These are phyloP conservation scores for Rotaria sp. DNA, from an alignment of 2,888 invertebrate species.

Conservation along the genomic window DNA sequence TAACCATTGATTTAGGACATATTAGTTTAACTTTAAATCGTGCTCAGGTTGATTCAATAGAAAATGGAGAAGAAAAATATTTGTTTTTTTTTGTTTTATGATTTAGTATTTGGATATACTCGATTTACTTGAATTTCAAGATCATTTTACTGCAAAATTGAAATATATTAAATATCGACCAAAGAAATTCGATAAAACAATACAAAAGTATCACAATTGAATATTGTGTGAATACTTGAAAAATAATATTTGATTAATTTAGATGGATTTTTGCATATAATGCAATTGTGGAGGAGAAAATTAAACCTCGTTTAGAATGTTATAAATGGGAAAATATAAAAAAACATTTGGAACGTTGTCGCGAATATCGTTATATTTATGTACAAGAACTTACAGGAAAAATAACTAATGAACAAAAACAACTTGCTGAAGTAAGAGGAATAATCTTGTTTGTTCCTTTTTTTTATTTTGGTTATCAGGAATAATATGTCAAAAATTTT, in stretches of 20 bases:
- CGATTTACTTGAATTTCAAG: slow-evolving; percentile 79
- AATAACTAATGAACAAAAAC: background rate
- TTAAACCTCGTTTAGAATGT: slow-evolving; percentile 66
- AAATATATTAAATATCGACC: slow-evolving; percentile 80
- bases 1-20: slow-evolving; percentile 39
- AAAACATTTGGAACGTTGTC: background rate
- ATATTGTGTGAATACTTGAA: background rate
- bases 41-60: slow-evolving; percentile 30
- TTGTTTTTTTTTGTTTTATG: background rate
- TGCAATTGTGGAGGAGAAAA: slow-evolving; percentile 74
- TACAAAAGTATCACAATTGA: slow-evolving; percentile 58
- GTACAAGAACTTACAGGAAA: background rate
- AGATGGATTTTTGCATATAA: slow-evolving; percentile 89
- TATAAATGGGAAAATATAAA: slow-evolving; percentile 87
- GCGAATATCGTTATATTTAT: background rate
- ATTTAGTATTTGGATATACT: slow-evolving; percentile 80
- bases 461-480: background rate
- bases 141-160: slow-evolving; percentile 71
- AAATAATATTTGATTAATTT: background rate
- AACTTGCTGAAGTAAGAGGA: background rate
- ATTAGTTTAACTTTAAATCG: slow-evolving; percentile 32
- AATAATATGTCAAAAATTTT: background rate
- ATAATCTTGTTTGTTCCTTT: no score
- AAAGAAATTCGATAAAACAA: slow-evolving; percentile 62
- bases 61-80: background rate